A percentile compares a stretch with the other conserved stretches of the same genome.
phyloP scores from a whole-genome alignment of 2,113 vertebrate genomes.

The Anarrhichthys ocellatus region DNA sequence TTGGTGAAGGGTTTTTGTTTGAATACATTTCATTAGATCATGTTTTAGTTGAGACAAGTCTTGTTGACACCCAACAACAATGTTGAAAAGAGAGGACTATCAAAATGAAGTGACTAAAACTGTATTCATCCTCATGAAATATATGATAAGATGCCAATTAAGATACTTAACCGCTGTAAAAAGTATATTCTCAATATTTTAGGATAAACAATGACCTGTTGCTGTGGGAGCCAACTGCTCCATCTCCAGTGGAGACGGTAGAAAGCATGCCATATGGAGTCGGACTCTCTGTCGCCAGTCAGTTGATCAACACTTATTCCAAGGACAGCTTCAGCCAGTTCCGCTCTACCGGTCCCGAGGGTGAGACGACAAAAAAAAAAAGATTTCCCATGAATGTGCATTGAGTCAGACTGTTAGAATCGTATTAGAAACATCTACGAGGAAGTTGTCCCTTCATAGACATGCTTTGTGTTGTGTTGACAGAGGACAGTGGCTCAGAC shows the following conservation, averaged over 20 bases:
- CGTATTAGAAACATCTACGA: not conserved
- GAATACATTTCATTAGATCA: not conserved
- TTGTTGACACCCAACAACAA: not conserved
- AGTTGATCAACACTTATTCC: constrained; percentile 94
- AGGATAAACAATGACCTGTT: constrained; percentile 97
- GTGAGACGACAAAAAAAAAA: constrained; percentile 75
- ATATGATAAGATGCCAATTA: not conserved
- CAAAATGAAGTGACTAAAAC: not conserved
- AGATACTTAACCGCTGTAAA: not conserved
- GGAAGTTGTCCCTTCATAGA: not conserved
- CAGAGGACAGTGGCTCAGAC: constrained; percentile 97
- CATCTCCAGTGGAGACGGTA: constrained; percentile 96
- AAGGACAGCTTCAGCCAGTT: constrained; percentile 95
- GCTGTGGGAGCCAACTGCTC: constrained; percentile 97
- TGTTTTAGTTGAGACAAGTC: not conserved
- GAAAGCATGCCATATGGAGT: constrained; percentile 95
- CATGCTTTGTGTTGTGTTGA: constrained; percentile 34
- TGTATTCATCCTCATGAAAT: not conserved
- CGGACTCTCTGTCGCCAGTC: constrained; percentile 97
- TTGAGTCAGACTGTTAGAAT: not conserved
- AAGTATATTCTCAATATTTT: constrained; percentile 67
- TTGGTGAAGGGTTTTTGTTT: not conserved
- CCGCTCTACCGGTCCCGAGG: constrained; percentile 91
- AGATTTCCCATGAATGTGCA: not conserved
- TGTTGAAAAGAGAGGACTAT: not conserved